Conservation (phyloP, 1,140 invertebrate genomes). For the Campoletis sonorensis region DNA sequence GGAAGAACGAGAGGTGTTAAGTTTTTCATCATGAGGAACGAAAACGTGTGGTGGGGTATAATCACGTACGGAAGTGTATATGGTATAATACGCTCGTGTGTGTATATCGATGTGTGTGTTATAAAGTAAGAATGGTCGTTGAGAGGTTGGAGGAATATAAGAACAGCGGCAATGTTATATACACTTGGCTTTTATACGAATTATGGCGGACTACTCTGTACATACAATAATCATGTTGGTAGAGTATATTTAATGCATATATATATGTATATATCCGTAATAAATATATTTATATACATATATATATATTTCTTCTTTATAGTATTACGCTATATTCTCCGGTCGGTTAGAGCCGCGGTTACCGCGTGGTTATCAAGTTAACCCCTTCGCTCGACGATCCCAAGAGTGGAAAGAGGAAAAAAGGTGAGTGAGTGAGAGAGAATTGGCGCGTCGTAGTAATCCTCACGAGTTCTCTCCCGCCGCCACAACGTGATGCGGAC, state of each 20-base stretch:
- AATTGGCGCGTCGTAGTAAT: slow-evolving; percentile 45
- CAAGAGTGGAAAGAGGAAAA: slow-evolving; percentile 50
- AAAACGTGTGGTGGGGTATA: slow-evolving; percentile 9
- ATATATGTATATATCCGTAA: not conserved
- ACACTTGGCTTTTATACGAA: slow-evolving; percentile 30
- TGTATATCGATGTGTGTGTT: not conserved
- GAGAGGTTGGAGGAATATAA: slow-evolving; percentile 6
- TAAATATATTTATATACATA: slow-evolving; percentile 2
- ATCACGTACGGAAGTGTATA: slow-evolving; percentile 23
- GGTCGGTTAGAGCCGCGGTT: slow-evolving; percentile 62
- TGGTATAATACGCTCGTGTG: not conserved
- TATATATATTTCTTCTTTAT: slow-evolving; percentile 15
- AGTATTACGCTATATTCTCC: slow-evolving; percentile 40
- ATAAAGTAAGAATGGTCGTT: slow-evolving; percentile 30
- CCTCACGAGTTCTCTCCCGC: slow-evolving; percentile 29
- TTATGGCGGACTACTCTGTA: slow-evolving; percentile 38
- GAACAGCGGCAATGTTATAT: slow-evolving; percentile 36
- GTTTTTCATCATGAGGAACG: slow-evolving; percentile 22
- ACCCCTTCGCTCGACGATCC: slow-evolving; percentile 72
- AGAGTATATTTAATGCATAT: not conserved
- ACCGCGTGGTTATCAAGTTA: slow-evolving; percentile 75
- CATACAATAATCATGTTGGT: slow-evolving; percentile 39
- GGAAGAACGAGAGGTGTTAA: slow-evolving; percentile 20
- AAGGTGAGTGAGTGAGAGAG: slow-evolving; percentile 40
- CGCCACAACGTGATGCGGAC: slow-evolving; percentile 38